Evolutionary conservation across 1,140 invertebrate species (phyloP).

Genomic region (Atta texana): DNA sequence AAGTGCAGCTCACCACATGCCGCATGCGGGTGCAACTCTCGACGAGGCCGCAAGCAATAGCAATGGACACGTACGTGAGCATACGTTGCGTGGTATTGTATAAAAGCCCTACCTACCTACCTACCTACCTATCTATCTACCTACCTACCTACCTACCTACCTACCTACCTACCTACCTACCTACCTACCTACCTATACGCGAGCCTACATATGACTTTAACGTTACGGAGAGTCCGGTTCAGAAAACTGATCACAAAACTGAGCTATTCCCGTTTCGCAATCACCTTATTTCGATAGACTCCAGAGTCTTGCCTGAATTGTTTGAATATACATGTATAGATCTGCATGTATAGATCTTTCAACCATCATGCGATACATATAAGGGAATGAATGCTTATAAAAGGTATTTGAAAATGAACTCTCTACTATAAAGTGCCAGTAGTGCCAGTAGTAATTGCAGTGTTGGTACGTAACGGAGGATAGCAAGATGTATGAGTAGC

Average conservation of each 20-base stretch:
- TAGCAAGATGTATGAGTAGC: not conserved
- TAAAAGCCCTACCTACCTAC: slow-evolving; percentile 44
- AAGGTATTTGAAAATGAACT: not conserved
- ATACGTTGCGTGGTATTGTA: slow-evolving; percentile 36
- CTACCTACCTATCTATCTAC: slow-evolving; percentile 34
- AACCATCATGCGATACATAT: not conserved
- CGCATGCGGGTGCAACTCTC: slow-evolving; percentile 59
- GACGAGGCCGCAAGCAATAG: slow-evolving; percentile 26
- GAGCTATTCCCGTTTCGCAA: slow-evolving; percentile 43
- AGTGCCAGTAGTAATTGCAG: not conserved
- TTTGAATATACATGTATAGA: slow-evolving; percentile 11
- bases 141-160: slow-evolving; percentile 26
- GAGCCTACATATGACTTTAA: slow-evolving; percentile 40
- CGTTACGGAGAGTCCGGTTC: slow-evolving; percentile 39
- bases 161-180: slow-evolving; percentile 8
- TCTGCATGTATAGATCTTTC: not conserved
- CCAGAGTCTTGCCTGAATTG: not conserved
- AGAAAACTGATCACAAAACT: slow-evolving; percentile 52
- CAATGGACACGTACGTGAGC: slow-evolving; percentile 48
- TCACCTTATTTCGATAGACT: slow-evolving; percentile 41
- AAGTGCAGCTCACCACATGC: slow-evolving; percentile 31
- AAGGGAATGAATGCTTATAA: not conserved
- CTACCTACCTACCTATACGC: slow-evolving; percentile 22
- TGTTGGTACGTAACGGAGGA: not conserved
- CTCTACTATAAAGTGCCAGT: not conserved